A percentile compares a stretch with the other conserved stretches of the same genome.
Evolutionary conservation across 2,797 vertebrate species (phyloP).

Genomic region (Neostethus bicornis): DNA sequence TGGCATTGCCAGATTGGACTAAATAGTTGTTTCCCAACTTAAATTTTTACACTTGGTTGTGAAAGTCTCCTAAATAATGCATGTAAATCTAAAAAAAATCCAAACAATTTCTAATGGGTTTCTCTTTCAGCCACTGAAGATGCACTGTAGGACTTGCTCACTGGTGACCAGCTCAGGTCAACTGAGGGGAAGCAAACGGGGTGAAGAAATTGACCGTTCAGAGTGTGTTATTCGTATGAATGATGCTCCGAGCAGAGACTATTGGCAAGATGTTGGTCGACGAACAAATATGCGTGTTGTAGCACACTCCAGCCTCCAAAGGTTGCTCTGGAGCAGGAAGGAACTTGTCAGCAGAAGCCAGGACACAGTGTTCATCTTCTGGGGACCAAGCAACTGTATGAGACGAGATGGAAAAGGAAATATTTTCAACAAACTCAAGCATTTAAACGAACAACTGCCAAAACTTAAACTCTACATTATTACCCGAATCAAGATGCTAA

Average conservation of each 20-base stretch:
- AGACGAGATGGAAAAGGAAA: constrained; percentile 87
- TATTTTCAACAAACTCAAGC: constrained; percentile 87
- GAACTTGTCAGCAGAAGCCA: constrained; percentile 88
- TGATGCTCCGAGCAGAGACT: constrained; percentile 84
- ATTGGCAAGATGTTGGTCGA: constrained; percentile 83
- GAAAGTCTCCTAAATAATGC: no score
- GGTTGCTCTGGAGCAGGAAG: constrained; percentile 83
- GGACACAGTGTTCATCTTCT: constrained; percentile 91
- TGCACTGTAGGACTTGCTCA: constrained; percentile 88
- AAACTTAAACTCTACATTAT: constrained; percentile 85
- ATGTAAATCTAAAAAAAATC: not conserved
- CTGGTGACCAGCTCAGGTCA: constrained; percentile 92
- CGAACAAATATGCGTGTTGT: constrained; percentile 87
- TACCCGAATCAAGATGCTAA: constrained; percentile 89
- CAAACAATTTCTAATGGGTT: constrained; percentile 12
- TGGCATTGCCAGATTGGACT: no score
- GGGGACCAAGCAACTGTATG: constrained; percentile 93
- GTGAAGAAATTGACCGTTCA: constrained; percentile 82
- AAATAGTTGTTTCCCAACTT: no score
- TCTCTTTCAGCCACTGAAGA: constrained; percentile 82
- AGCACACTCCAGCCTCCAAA: constrained; percentile 91
- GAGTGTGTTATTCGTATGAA: constrained; percentile 95
- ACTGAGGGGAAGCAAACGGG: constrained; percentile 80
- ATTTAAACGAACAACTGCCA: constrained; percentile 87
- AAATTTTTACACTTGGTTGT: no score